These are phyloP conservation scores for Drosophila hawaiiensis DNA, from an alignment of 2,888 invertebrate genomes.

Conservation along the genomic window DNA sequence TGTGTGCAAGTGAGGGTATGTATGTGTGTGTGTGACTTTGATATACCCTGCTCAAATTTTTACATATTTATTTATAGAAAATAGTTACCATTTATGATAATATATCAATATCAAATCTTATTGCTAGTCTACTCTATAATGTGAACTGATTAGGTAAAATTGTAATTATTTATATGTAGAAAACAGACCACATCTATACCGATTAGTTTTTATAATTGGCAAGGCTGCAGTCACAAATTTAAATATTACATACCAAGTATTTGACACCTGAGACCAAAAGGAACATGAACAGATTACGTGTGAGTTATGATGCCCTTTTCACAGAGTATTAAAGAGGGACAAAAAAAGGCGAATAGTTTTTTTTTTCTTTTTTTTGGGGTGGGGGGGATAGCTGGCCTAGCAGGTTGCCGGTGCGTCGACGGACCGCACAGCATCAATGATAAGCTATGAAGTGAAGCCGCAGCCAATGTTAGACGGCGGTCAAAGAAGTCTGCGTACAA, in stretches of 20 bases:
- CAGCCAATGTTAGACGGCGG: constrained; percentile 42
- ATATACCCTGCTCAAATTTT: neutral
- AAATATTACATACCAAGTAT: neutral
- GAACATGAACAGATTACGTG: neutral
- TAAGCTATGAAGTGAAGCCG: constrained; percentile 55
- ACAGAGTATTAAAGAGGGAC: constrained; percentile 35
- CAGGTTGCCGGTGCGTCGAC: neutral
- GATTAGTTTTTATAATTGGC: neutral
- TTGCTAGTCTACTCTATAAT: neutral
- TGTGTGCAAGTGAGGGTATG: neutral
- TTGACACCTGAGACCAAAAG: neutral
- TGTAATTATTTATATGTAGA: neutral
- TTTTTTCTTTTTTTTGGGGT: neutral
- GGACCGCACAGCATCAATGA: constrained; percentile 48
- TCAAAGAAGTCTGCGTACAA: constrained; percentile 54
- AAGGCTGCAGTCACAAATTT: neutral
- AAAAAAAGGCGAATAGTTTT: constrained; percentile 52
- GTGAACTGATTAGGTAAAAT: too few species aligned
- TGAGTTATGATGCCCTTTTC: neutral
- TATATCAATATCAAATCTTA: neutral
- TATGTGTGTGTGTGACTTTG: neutral
- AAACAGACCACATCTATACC: neutral
- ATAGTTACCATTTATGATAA: neutral
- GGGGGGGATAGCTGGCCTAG: neutral
- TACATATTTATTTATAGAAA: neutral